Evolutionary conservation across 2,113 vertebrate species (phyloP), one percentile per base, ranked within the genome.

Genomic region (Festucalex cinctus): DNA sequence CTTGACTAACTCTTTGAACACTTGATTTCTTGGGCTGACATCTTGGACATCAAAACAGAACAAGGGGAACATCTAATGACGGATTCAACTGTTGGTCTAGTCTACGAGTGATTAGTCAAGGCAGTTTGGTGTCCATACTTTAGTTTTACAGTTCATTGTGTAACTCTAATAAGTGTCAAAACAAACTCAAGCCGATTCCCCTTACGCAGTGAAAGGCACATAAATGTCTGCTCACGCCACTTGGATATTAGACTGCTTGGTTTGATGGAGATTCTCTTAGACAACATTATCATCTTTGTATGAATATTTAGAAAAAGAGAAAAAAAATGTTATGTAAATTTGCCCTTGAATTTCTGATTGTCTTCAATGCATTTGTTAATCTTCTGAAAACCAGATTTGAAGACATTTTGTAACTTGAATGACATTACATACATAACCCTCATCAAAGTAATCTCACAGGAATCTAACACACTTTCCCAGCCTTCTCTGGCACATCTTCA

Each of bases 1-100:
- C 77, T 86, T 63, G 69, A 64, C 74, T 79, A 77, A 66, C 10
- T 77, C 44, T 79, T 65, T 90, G 69, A 85, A 82, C 70, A 49
- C 53, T 32, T 26, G 32, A 51, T 64, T 48, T 74, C 73, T 39
- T 44, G 36, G 61, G 54, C 58, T 48, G 76, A 76, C 74, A 69
- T 70, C 59, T 81, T 44, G 26, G 59, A 64, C 68, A 68, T 73
- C 70, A 69, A 39, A 67, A 53, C 65, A 69, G 46, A 51, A 51
- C 51, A 54, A 39, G 69, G 68, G 20, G 46, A 77, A 64, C 32
- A 70, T 58, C 54, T 78, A 78, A 85, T 80, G 69, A 82, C 66
- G 53, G 53, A 70, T 37, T 69, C 37, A 57, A 75, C 66, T 74
- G 62, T 71, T 53, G 62, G 28, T 35, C 28, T 16, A 36, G 46